A percentile compares a stretch with the other conserved stretches of the same genome.
Conservation (phyloP, 2,888 invertebrate species). For the Apodemia duryi region DNA sequence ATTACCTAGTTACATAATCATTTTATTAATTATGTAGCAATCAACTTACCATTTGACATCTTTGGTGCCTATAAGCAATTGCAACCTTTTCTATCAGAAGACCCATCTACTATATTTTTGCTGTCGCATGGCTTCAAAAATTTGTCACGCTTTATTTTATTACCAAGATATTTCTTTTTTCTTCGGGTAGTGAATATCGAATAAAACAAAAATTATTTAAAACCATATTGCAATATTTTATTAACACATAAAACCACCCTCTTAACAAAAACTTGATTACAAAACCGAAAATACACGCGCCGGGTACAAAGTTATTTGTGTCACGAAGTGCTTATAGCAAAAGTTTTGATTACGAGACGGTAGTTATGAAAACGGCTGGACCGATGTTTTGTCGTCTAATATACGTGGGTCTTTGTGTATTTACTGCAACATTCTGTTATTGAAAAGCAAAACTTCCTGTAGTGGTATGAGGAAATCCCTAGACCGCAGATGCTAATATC, state of each 20-base stretch:
- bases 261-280: constrained; percentile 7
- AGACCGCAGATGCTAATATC: constrained; percentile 11
- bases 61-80: no score
- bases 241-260: constrained; percentile 5
- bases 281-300: constrained; percentile 11
- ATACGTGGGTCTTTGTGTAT: constrained; percentile 26
- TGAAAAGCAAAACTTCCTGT: constrained; percentile 8
- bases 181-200: background rate
- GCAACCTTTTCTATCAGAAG: no score
- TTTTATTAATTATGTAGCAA: no score
- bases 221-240: background rate
- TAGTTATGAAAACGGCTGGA: constrained; percentile 35
- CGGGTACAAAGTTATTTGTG: constrained; percentile 11
- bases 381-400: constrained; percentile 38
- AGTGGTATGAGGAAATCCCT: constrained; percentile 3
- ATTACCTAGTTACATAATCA: no score
- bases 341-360: constrained; percentile 39
- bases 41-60: no score
- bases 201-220: background rate
- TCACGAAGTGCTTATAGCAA: constrained; percentile 28
- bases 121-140: no score
- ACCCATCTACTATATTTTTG: no score
- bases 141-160: no score
- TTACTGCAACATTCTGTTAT: constrained; percentile 19
- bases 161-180: no score